Conservation (phyloP, 2,888 invertebrate species). For the Caenorhabditis panamensis region DNA sequence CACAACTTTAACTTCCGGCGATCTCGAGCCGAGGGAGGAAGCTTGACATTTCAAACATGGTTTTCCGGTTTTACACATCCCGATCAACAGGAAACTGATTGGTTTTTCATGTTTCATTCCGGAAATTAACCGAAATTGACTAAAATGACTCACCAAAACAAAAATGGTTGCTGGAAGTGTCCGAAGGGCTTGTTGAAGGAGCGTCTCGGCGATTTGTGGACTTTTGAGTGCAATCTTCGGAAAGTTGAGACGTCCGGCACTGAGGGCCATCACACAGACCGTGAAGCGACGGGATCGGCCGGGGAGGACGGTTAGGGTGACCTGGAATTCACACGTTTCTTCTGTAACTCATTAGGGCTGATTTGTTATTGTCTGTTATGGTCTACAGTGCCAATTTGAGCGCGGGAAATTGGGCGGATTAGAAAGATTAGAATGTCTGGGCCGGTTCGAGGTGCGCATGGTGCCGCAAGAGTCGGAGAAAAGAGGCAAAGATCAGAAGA, state of each 20-base stretch:
- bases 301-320: slow-evolving; percentile 64
- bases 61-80: too few species aligned
- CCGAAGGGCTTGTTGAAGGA: slow-evolving; percentile 65
- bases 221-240: slow-evolving; percentile 68
- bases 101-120: too few species aligned
- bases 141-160: slow-evolving; percentile 60
- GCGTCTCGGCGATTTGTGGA: slow-evolving; percentile 51
- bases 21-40: too few species aligned
- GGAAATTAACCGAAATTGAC: too few species aligned
- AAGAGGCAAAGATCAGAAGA: too few species aligned
- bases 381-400: neutral
- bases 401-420: too few species aligned
- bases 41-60: too few species aligned
- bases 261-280: slow-evolving; percentile 71
- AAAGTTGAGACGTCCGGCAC: slow-evolving; percentile 70
- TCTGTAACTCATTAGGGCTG: too few species aligned
- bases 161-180: slow-evolving; percentile 71
- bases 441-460: too few species aligned
- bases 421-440: too few species aligned
- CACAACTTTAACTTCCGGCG: too few species aligned
- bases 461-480: too few species aligned
- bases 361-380: neutral
- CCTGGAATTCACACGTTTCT: slow-evolving; percentile 44
- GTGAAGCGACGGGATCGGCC: slow-evolving; percentile 50
- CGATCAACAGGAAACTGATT: neutral